phyloP scores from a whole-genome alignment of 35 echinoderm and acorn worm species.

The Lytechinus variegatus region DNA sequence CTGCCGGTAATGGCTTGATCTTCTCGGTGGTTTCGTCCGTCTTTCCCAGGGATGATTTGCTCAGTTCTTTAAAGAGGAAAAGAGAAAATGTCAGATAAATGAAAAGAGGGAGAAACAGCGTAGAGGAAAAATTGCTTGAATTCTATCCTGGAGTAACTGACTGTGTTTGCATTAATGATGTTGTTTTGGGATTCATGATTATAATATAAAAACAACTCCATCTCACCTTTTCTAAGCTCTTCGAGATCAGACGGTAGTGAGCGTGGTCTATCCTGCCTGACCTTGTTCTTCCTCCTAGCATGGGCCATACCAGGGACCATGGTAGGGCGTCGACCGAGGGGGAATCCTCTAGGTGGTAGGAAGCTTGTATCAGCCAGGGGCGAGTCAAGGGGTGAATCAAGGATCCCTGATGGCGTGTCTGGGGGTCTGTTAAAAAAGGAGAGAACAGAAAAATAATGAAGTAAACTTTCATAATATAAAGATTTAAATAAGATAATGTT shows the following conservation, averaged over 20 bases:
- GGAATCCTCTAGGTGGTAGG: slow-evolving; percentile 27
- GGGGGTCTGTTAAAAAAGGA: slow-evolving; percentile 8
- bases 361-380: not conserved
- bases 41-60: not conserved
- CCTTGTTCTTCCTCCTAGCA: not conserved
- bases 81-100: not conserved
- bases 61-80: not conserved
- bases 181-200: no score
- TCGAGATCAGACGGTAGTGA: slow-evolving; percentile 26
- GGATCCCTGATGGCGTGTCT: slow-evolving; percentile 23
- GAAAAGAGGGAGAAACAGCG: no score
- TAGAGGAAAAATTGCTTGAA: no score
- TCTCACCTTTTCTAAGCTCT: slow-evolving; percentile 18
- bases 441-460: not conserved
- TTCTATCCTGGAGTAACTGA: no score
- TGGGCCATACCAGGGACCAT: slow-evolving; percentile 33
- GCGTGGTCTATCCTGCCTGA: slow-evolving; percentile 16
- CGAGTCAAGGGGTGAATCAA: slow-evolving; percentile 27
- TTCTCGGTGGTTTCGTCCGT: not conserved
- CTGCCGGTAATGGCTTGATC: slow-evolving; percentile 15
- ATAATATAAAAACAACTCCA: no score
- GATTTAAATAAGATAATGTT: no score
- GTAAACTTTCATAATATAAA: no score
- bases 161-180: no score
- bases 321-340: slow-evolving; percentile 30